Conservation (phyloP, 2,888 invertebrate species). For the Noctua fimbriata region DNA sequence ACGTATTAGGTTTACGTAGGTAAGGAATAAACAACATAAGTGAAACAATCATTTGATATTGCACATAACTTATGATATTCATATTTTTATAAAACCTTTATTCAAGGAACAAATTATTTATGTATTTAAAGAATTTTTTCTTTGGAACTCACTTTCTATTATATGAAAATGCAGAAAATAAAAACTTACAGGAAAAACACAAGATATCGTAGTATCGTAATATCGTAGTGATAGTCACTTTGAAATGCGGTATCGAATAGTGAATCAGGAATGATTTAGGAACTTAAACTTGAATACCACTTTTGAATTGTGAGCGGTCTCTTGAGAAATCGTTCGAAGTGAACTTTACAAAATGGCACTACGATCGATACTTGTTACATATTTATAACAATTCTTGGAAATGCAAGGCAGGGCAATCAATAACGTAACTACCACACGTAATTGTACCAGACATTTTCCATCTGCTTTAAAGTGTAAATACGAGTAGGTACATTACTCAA, state of each 20-base stretch:
- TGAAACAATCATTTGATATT: slow-evolving; percentile 36
- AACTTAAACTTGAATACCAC: background rate
- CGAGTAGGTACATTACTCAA: background rate
- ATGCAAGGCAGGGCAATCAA: background rate
- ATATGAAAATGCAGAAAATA: slow-evolving; percentile 7
- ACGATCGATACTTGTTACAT: slow-evolving; percentile 5
- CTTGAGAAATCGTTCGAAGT: background rate
- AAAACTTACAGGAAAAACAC: background rate
- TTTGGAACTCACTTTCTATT: background rate
- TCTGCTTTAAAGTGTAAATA: slow-evolving; percentile 22
- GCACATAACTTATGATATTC: slow-evolving; percentile 48
- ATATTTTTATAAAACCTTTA: slow-evolving; percentile 57
- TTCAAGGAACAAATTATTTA: slow-evolving; percentile 53
- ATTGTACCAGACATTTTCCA: slow-evolving; percentile 5
- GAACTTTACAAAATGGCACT: background rate
- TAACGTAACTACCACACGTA: slow-evolving; percentile 13
- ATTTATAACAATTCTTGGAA: slow-evolving; percentile 6
- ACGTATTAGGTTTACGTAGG: slow-evolving; percentile 38
- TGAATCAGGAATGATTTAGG: background rate
- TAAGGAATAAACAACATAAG: slow-evolving; percentile 41
- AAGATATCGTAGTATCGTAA: background rate
- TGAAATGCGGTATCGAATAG: background rate
- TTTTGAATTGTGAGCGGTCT: background rate
- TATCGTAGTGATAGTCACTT: background rate
- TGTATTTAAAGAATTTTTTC: slow-evolving; percentile 13